These are phyloP conservation scores for Blera fallax DNA, from an alignment of 2,888 invertebrate species.

Conservation along the genomic window DNA sequence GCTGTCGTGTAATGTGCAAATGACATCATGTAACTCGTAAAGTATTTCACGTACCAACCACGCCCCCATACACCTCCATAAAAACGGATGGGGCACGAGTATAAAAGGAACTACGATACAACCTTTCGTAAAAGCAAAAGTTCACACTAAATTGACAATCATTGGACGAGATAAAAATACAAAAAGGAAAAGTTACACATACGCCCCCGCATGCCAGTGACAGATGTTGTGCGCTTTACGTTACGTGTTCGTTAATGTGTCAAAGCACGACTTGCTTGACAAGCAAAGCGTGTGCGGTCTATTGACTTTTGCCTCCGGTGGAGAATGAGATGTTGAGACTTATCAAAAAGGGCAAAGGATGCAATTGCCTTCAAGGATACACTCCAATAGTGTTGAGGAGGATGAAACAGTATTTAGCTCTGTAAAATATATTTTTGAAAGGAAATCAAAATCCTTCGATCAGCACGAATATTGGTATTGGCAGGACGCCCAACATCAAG, in stretches of 20 bases:
- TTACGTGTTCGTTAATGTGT: slow-evolving; percentile 41
- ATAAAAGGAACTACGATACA: not conserved
- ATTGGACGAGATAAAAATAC: slow-evolving; percentile 36
- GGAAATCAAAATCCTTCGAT: not conserved
- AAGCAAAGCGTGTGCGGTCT: not conserved
- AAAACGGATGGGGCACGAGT: not conserved
- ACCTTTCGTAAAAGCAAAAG: slow-evolving; percentile 8
- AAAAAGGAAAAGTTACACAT: slow-evolving; percentile 23
- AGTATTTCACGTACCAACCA: slow-evolving; percentile 37
- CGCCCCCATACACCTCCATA: slow-evolving; percentile 5
- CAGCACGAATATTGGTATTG: slow-evolving; percentile 1
- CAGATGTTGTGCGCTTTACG: slow-evolving; percentile 32
- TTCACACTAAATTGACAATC: slow-evolving; percentile 56
- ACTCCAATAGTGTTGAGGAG: not conserved
- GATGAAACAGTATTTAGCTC: not conserved
- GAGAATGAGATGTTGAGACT: not conserved
- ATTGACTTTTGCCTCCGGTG: slow-evolving; percentile 38
- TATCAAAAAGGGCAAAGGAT: not conserved
- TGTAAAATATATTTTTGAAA: not conserved
- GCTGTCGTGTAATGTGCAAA: slow-evolving; percentile 23
- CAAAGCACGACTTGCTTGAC: not conserved
- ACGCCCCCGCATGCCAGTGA: slow-evolving; percentile 51
- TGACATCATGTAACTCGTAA: slow-evolving; percentile 57
- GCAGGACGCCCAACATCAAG: slow-evolving; percentile 30
- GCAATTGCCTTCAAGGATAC: not conserved